These are phyloP conservation scores for Zaprionus nigranus DNA, from an alignment of 1,140 invertebrate genomes.

Conservation along the genomic window DNA sequence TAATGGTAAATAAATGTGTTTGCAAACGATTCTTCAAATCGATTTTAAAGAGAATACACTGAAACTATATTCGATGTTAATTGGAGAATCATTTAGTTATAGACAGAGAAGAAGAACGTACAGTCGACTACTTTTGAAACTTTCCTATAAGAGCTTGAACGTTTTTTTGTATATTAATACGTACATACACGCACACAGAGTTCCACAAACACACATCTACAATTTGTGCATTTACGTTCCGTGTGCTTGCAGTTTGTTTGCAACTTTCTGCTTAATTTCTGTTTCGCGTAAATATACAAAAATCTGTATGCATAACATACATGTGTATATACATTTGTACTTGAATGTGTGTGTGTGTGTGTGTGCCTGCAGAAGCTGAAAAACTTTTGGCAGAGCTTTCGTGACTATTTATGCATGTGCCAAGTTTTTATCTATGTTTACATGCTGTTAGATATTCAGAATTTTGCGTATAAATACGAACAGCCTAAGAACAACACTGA, in stretches of 20 bases:
- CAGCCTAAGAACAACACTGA: background rate
- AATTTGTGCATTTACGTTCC: slow-evolving; percentile 40
- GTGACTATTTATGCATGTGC: slow-evolving; percentile 32
- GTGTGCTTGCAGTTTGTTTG: slow-evolving; percentile 35
- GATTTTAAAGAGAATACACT: background rate
- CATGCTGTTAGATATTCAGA: background rate
- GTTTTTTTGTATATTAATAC: background rate
- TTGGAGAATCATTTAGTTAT: background rate
- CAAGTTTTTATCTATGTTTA: slow-evolving; percentile 22
- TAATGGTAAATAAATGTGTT: background rate
- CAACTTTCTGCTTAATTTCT: slow-evolving; percentile 61
- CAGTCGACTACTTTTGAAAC: background rate
- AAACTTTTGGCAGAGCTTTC: slow-evolving; percentile 25
- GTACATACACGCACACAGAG: background rate
- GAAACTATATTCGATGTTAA: background rate
- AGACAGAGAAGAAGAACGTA: background rate
- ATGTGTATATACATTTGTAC: background rate
- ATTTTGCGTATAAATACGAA: background rate
- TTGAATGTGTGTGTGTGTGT: background rate
- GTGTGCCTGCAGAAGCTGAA: background rate
- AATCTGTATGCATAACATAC: slow-evolving; percentile 26
- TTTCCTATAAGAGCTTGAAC: background rate
- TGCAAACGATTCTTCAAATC: background rate
- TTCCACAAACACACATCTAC: background rate
- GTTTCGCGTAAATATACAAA: slow-evolving; percentile 73